phyloP scores from a whole-genome alignment of 1,140 invertebrate species.

The Aphelenchoides fujianensis region DNA sequence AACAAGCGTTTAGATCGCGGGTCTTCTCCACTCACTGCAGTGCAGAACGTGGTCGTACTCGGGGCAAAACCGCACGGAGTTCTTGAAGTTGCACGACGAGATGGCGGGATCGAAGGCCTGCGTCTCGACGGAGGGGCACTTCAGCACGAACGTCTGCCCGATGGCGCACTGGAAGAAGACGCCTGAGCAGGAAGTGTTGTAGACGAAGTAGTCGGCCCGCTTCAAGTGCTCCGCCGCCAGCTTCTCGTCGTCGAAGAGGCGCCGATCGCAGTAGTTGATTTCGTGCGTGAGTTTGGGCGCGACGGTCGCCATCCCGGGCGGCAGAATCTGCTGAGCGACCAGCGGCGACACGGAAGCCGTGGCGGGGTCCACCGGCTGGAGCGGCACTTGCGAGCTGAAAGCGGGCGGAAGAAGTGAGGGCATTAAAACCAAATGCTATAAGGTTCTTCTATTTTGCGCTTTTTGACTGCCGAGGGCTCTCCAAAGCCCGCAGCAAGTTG shows the following conservation, averaged over 20 bases:
- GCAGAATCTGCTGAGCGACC: conserved; percentile 1
- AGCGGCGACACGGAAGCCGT: background rate
- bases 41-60: conserved; percentile 42
- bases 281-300: conserved; percentile 26
- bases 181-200: conserved; percentile 35
- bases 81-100: conserved; percentile 31
- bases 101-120: conserved; percentile 44
- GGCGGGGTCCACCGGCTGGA: background rate
- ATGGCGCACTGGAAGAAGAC: conserved; percentile 38
- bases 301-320: background rate
- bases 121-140: conserved; percentile 23
- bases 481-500: too few species aligned
- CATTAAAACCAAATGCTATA: background rate
- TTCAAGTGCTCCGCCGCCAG: conserved; percentile 21
- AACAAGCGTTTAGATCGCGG: too few species aligned
- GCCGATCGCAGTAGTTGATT: conserved; percentile 28
- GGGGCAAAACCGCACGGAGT: conserved; percentile 36
- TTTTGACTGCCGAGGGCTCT: too few species aligned
- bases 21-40: conserved; percentile 36
- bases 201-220: conserved; percentile 36
- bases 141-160: conserved; percentile 37
- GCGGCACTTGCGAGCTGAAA: background rate
- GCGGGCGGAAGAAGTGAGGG: background rate
- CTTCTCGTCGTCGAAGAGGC: conserved; percentile 13
- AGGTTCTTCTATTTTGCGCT: too few species aligned